Percentiles rank a stretch among this genome's conserved stretches.
phyloP scores from a whole-genome alignment of 2,888 invertebrate species.

The Mycalesis mineus region DNA sequence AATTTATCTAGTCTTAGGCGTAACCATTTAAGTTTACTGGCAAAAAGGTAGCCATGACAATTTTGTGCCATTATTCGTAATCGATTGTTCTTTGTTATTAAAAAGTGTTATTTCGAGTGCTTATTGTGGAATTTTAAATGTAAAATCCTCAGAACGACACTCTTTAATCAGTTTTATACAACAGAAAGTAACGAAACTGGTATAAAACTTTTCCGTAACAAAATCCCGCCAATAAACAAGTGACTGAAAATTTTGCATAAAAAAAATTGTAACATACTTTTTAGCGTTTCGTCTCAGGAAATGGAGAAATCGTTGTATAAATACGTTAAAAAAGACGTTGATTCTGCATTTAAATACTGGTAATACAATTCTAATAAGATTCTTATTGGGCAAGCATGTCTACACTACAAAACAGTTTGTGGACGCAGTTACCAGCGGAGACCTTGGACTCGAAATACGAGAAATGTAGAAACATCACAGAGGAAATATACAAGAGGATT shows the following conservation, averaged over 20 bases:
- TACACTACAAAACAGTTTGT: slow-evolving; percentile 50
- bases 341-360: slow-evolving; percentile 33
- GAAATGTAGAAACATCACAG: slow-evolving; percentile 69
- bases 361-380: slow-evolving; percentile 47
- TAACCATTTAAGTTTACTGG: slow-evolving; percentile 50
- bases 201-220: slow-evolving; percentile 3
- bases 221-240: slow-evolving; percentile 31
- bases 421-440: slow-evolving; percentile 47
- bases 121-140: slow-evolving; percentile 20
- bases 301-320: slow-evolving; percentile 49
- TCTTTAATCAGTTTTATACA: not conserved
- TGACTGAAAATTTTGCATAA: slow-evolving; percentile 14
- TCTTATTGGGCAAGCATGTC: slow-evolving; percentile 58
- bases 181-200: slow-evolving; percentile 3
- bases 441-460: slow-evolving; percentile 59
- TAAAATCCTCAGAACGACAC: slow-evolving; percentile 8
- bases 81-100: slow-evolving; percentile 66
- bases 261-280: slow-evolving; percentile 39
- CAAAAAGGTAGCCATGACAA: slow-evolving; percentile 54
- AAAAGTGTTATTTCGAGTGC: slow-evolving; percentile 45
- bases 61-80: slow-evolving; percentile 64
- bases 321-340: slow-evolving; percentile 37
- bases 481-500: slow-evolving; percentile 72
- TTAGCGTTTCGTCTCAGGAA: slow-evolving; percentile 27
- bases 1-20: slow-evolving; percentile 66